Conservation (phyloP, 2,113 vertebrate genomes). For the Prietella phreatophila region DNA sequence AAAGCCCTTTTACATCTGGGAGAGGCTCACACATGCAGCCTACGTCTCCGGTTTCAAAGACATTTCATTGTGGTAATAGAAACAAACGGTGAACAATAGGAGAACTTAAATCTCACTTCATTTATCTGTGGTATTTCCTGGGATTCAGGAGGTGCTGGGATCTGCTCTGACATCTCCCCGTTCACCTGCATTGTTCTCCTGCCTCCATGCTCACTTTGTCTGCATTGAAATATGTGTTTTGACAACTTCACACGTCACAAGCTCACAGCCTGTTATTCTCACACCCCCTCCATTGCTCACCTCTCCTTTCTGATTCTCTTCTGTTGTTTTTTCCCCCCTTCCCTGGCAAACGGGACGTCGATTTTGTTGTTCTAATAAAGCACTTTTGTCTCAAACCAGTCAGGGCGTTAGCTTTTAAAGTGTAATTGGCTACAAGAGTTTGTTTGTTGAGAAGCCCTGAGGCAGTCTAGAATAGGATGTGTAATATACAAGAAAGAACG, state of each 20-base stretch:
- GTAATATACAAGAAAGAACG: conserved; percentile 7
- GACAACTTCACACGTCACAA: conserved; percentile 65
- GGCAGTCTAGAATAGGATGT: neutral
- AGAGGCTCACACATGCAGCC: conserved; percentile 32
- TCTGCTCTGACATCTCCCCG: conserved; percentile 56
- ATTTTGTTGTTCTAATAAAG: conserved; percentile 48
- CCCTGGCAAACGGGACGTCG: conserved; percentile 54
- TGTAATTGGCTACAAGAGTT: neutral
- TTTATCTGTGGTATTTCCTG: conserved; percentile 67
- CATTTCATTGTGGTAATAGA: conserved; percentile 56
- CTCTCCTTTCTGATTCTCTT: conserved; percentile 16
- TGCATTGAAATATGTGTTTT: conserved; percentile 61
- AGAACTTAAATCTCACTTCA: conserved; percentile 62
- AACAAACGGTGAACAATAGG: conserved; percentile 60
- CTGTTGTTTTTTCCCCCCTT: neutral
- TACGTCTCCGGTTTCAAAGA: conserved; percentile 67
- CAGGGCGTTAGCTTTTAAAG: conserved; percentile 28
- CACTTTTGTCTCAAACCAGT: conserved; percentile 40
- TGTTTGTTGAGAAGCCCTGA: neutral
- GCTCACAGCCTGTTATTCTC: conserved; percentile 41
- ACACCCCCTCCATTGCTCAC: neutral
- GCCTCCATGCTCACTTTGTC: conserved; percentile 41
- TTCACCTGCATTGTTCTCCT: conserved; percentile 58
- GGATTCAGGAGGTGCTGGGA: conserved; percentile 57
- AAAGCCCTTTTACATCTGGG: neutral